Conservation (phyloP, 2,797 vertebrate species). For the Poecilia wingei region DNA sequence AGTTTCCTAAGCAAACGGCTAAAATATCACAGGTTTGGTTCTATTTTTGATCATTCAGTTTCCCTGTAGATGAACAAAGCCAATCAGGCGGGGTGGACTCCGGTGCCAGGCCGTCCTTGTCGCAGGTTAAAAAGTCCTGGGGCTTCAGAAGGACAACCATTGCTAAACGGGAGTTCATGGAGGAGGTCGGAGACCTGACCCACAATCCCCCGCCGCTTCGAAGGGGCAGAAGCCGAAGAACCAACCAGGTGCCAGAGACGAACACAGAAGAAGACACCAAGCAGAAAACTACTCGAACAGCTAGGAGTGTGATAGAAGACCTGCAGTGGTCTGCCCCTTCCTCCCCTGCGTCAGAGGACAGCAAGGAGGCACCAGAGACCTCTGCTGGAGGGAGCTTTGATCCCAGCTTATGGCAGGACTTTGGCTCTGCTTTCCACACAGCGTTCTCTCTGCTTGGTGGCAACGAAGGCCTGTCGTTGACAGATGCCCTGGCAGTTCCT, state of each 20-base stretch:
- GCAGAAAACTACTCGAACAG: slow-evolving; percentile 69
- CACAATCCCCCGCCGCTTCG: slow-evolving; percentile 76
- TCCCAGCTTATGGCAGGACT: slow-evolving; percentile 72
- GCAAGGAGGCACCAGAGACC: slow-evolving; percentile 81
- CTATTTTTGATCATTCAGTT: slow-evolving; percentile 27
- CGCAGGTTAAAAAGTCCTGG: slow-evolving; percentile 93
- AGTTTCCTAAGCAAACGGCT: background rate
- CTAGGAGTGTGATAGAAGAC: slow-evolving; percentile 71
- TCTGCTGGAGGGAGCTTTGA: slow-evolving; percentile 81
- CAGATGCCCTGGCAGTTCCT: slow-evolving; percentile 66
- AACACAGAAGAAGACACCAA: slow-evolving; percentile 42
- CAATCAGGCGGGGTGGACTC: slow-evolving; percentile 46
- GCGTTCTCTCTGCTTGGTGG: slow-evolving; percentile 69
- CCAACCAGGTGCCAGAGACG: slow-evolving; percentile 54
- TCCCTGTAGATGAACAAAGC: slow-evolving; percentile 54
- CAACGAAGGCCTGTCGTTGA: slow-evolving; percentile 50
- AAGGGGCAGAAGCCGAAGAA: slow-evolving; percentile 77
- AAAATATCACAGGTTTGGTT: background rate
- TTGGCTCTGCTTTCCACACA: slow-evolving; percentile 71
- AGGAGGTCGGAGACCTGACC: slow-evolving; percentile 79
- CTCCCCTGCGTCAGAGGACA: slow-evolving; percentile 82
- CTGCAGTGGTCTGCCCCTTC: slow-evolving; percentile 84
- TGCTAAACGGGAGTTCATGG: slow-evolving; percentile 87
- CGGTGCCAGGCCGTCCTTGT: slow-evolving; percentile 82
- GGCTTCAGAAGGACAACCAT: slow-evolving; percentile 94